Percentiles rank a stretch among this genome's conserved stretches.
These are phyloP conservation scores for Channa striata DNA, from an alignment of 2,797 vertebrate genomes.

Conservation along the genomic window DNA sequence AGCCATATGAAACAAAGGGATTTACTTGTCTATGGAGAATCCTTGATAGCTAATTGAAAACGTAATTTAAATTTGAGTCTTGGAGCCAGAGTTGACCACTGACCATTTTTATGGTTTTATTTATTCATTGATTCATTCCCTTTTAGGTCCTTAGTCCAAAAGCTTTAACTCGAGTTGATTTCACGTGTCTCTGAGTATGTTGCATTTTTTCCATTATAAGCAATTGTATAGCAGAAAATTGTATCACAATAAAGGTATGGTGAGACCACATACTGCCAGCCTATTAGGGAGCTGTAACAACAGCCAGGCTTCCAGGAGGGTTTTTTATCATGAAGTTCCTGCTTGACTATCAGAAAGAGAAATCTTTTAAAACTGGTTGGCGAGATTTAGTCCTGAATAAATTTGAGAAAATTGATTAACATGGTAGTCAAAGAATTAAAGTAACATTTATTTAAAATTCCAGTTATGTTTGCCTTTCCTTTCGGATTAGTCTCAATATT, in stretches of 20 bases:
- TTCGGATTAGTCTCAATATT: background rate
- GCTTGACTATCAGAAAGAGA: too few species aligned
- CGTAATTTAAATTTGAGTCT: background rate
- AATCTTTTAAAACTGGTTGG: too few species aligned
- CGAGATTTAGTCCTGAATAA: background rate
- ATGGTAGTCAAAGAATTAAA: too few species aligned
- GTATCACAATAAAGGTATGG: background rate
- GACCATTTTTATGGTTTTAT: too few species aligned
- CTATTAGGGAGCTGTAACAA: constrained; percentile 15
- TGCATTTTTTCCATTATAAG: constrained; percentile 6
- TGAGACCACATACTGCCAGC: constrained; percentile 1
- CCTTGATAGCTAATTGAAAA: too few species aligned
- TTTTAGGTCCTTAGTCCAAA: constrained; percentile 8
- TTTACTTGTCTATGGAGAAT: too few species aligned
- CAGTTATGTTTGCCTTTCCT: background rate
- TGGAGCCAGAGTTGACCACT: background rate
- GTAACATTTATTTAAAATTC: background rate
- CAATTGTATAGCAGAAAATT: background rate
- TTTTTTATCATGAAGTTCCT: too few species aligned
- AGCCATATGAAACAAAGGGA: too few species aligned
- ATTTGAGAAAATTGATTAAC: background rate
- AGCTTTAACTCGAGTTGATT: constrained; percentile 15
- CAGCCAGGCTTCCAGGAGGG: constrained; percentile 20
- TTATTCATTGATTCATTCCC: background rate
- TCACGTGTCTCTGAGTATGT: constrained; percentile 4